phyloP scores from a whole-genome alignment of 2,888 invertebrate species.

The Dyspetes luteomarginatus region DNA sequence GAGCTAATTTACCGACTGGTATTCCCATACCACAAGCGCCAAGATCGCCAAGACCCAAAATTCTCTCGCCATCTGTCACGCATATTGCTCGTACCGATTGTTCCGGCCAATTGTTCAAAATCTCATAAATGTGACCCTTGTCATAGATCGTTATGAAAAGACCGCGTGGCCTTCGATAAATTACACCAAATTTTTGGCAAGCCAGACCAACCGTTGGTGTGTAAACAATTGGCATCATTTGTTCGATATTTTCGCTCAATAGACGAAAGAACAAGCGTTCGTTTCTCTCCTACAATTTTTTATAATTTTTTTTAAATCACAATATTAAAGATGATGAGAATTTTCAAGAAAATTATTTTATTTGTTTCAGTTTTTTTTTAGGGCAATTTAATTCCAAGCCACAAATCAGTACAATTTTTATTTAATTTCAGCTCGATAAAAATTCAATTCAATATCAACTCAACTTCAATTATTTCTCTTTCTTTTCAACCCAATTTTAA shows the following conservation, averaged over 20 bases:
- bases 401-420: too few species aligned
- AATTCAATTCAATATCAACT: too few species aligned
- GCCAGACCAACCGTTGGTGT: constrained; percentile 99
- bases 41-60: constrained; percentile 97
- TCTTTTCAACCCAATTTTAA: too few species aligned
- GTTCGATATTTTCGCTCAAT: constrained; percentile 95
- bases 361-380: not conserved
- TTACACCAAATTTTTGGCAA: constrained; percentile 98
- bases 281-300: constrained; percentile 91
- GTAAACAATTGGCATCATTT: constrained; percentile 98
- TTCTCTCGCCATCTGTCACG: constrained; percentile 98
- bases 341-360: not conserved
- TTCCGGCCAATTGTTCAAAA: constrained; percentile 96
- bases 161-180: constrained; percentile 97
- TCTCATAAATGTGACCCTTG: constrained; percentile 95
- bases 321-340: not conserved
- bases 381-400: not conserved
- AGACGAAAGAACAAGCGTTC: constrained; percentile 98
- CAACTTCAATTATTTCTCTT: not conserved
- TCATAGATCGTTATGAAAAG: constrained; percentile 98
- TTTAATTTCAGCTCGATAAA: not conserved
- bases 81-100: constrained; percentile 93
- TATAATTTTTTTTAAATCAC: not conserved
- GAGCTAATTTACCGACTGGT: constrained; percentile 97
- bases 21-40: constrained; percentile 99